Conservation (phyloP, 2,113 vertebrate species). For the Perca schrenkii region DNA sequence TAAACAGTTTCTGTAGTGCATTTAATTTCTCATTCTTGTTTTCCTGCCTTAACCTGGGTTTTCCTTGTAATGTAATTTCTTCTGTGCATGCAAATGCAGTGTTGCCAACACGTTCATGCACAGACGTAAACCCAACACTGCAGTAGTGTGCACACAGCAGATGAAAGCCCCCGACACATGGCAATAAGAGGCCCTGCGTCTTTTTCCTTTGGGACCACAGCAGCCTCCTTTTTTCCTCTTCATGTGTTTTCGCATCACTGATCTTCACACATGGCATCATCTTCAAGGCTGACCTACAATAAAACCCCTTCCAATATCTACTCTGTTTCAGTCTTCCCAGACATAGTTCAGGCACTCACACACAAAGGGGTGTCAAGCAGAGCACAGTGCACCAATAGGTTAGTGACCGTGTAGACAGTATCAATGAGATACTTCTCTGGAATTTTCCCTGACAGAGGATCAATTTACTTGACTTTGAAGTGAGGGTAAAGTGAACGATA, state of each 20-base stretch:
- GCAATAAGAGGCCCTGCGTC: slow-evolving; percentile 6
- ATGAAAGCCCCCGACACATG: slow-evolving; percentile 34
- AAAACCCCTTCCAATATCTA: slow-evolving; percentile 34
- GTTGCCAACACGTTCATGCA: slow-evolving; percentile 4
- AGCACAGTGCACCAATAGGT: slow-evolving; percentile 16
- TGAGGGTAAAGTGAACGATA: background rate
- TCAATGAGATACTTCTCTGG: slow-evolving; percentile 7
- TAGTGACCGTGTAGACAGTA: slow-evolving; percentile 10
- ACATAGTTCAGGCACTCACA: slow-evolving; percentile 17
- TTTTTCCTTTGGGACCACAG: slow-evolving; percentile 31
- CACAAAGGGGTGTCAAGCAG: slow-evolving; percentile 30
- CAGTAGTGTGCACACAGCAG: slow-evolving; percentile 20
- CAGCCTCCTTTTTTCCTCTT: slow-evolving; percentile 39
- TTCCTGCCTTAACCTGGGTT: background rate
- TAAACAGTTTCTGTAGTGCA: background rate
- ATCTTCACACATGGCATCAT: slow-evolving; percentile 58
- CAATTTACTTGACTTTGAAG: slow-evolving; percentile 21
- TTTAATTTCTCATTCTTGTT: background rate
- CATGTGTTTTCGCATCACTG: slow-evolving; percentile 45
- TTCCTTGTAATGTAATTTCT: background rate
- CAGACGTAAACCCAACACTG: background rate
- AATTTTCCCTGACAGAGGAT: slow-evolving; percentile 22
- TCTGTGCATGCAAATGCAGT: slow-evolving; percentile 18
- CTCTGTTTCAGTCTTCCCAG: slow-evolving; percentile 30
- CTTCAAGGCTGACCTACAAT: slow-evolving; percentile 60